Percentiles rank a stretch among this genome's conserved stretches.
These are phyloP conservation scores for Solen grandis DNA, from an alignment of 1,140 invertebrate genomes.

Conservation along the genomic window DNA sequence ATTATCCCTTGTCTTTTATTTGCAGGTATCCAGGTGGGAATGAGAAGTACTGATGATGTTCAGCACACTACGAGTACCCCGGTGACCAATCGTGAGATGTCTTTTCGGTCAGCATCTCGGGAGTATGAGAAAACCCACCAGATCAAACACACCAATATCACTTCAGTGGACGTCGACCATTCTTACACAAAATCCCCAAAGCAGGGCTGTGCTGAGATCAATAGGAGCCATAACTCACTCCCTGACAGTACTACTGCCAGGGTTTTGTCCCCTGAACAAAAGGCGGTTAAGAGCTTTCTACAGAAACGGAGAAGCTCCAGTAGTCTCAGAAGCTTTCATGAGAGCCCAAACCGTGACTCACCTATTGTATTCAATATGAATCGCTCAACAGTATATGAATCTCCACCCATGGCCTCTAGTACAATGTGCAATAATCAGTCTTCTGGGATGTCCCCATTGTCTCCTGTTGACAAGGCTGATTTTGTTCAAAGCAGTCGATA, in stretches of 20 bases:
- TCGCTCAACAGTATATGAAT: too few species aligned
- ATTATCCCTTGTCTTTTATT: neutral
- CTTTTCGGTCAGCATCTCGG: slow-evolving; percentile 32
- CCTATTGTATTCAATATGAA: too few species aligned
- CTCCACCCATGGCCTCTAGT: slow-evolving; percentile 39
- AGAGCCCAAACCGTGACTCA: too few species aligned
- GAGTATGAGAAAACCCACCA: slow-evolving; percentile 20
- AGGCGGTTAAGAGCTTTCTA: slow-evolving; percentile 42
- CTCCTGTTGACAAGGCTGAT: too few species aligned
- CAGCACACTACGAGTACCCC: slow-evolving; percentile 48
- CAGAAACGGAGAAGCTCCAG: slow-evolving; percentile 19
- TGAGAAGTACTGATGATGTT: neutral
- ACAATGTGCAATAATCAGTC: slow-evolving; percentile 12
- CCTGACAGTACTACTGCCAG: neutral
- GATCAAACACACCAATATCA: slow-evolving; percentile 36
- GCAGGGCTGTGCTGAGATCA: neutral
- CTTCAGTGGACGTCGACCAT: slow-evolving; percentile 22
- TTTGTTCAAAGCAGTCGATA: too few species aligned
- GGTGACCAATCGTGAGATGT: slow-evolving; percentile 39
- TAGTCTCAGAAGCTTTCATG: neutral
- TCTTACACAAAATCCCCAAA: slow-evolving; percentile 1
- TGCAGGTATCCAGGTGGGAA: neutral
- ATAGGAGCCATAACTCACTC: neutral
- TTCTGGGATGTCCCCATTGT: slow-evolving; percentile 1
- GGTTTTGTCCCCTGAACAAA: slow-evolving; percentile 46